Percentiles rank a stretch among this genome's conserved stretches.
phyloP scores from a whole-genome alignment of 2,797 vertebrate species.

The Danio aesculapii region DNA sequence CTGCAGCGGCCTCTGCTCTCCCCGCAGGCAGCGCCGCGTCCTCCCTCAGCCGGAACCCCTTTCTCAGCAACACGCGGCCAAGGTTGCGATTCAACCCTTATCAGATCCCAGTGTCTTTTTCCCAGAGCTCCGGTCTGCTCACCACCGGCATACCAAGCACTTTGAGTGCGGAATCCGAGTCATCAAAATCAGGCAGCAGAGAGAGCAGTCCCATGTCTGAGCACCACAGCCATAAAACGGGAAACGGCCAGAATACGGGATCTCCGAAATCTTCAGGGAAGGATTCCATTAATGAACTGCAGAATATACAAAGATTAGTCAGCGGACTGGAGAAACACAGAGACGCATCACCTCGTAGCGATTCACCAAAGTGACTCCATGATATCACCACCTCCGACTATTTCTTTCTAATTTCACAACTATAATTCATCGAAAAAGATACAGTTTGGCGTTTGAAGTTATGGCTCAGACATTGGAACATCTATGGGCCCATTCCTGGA shows the following conservation, averaged over 20 bases:
- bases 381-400: neutral
- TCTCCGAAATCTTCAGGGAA: constrained; percentile 80
- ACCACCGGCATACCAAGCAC: constrained; percentile 71
- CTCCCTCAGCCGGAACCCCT: constrained; percentile 79
- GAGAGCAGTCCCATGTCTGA: constrained; percentile 76
- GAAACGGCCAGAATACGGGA: constrained; percentile 78
- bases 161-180: constrained; percentile 73
- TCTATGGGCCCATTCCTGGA: neutral
- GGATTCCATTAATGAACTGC: constrained; percentile 82
- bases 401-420: neutral
- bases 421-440: neutral
- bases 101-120: constrained; percentile 81
- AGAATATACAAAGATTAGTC: constrained; percentile 83
- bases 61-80: constrained; percentile 80
- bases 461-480: constrained; percentile 1
- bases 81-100: constrained; percentile 91
- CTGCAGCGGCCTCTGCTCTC: constrained; percentile 69
- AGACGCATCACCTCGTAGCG: constrained; percentile 78
- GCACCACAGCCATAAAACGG: constrained; percentile 76
- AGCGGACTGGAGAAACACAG: constrained; percentile 83
- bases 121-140: constrained; percentile 78
- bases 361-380: constrained; percentile 76
- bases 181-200: constrained; percentile 72
- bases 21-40: constrained; percentile 73
- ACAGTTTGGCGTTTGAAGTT: constrained; percentile 1